These are phyloP conservation scores for Amiota minor DNA, from an alignment of 2,888 invertebrate species.

Conservation along the genomic window DNA sequence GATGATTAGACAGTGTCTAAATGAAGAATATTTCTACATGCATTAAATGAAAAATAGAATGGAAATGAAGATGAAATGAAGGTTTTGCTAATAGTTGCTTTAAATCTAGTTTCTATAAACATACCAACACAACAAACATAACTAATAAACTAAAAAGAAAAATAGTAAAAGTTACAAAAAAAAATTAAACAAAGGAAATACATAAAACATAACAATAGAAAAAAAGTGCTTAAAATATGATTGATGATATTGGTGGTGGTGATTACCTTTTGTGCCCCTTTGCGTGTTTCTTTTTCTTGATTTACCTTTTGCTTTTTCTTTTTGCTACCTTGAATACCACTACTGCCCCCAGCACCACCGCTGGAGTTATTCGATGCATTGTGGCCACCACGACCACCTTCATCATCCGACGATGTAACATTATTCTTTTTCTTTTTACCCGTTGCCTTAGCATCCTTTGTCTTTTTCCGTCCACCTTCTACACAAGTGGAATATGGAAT, in stretches of 20 bases:
- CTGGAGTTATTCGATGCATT: constrained; percentile 46
- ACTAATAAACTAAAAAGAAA: constrained; percentile 29
- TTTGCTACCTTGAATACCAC: constrained; percentile 72
- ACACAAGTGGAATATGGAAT: not conserved
- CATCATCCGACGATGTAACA: constrained; percentile 72
- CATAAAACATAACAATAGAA: not conserved
- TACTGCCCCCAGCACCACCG: constrained; percentile 50
- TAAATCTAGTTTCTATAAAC: not conserved
- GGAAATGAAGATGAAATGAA: constrained; percentile 40
- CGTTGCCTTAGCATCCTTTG: constrained; percentile 77
- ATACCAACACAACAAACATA: constrained; percentile 9
- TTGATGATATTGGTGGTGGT: constrained; percentile 53
- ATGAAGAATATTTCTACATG: constrained; percentile 35
- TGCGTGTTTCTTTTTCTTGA: constrained; percentile 75
- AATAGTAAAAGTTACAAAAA: constrained; percentile 32
- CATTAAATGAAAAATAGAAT: constrained; percentile 45
- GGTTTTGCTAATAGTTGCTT: constrained; percentile 14
- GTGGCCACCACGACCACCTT: constrained; percentile 53
- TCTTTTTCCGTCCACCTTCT: constrained; percentile 81
- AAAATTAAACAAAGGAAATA: not conserved
- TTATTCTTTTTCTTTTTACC: constrained; percentile 77
- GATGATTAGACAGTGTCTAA: constrained; percentile 9
- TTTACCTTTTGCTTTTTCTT: constrained; percentile 75
- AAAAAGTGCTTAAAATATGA: not conserved
- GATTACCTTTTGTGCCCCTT: constrained; percentile 74